phyloP scores from a whole-genome alignment of 1,140 invertebrate genomes.

The Hyles euphorbiae region DNA sequence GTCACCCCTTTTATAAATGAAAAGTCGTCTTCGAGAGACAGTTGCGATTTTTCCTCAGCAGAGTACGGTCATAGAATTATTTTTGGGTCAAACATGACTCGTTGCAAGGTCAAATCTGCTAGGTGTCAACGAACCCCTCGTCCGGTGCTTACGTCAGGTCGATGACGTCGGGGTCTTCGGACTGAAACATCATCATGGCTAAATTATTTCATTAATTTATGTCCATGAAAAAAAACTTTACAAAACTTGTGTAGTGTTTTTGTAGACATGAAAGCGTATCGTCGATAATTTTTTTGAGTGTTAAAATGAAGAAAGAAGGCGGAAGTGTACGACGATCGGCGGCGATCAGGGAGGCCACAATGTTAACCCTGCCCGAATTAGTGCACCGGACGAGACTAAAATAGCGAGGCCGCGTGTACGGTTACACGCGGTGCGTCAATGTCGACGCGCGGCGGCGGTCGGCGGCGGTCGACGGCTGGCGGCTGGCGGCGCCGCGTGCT shows the following conservation, averaged over 20 bases:
- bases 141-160: slow-evolving; percentile 62
- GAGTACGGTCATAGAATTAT: slow-evolving; percentile 29
- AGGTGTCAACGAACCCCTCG: slow-evolving; percentile 69
- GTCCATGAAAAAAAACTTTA: background rate
- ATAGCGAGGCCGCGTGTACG: slow-evolving; percentile 70
- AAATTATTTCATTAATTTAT: slow-evolving; percentile 3
- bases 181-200: slow-evolving; percentile 24
- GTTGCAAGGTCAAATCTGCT: slow-evolving; percentile 66
- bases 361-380: slow-evolving; percentile 75
- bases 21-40: slow-evolving; percentile 20
- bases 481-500: slow-evolving; percentile 24
- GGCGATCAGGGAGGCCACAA: slow-evolving; percentile 59
- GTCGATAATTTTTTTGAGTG: slow-evolving; percentile 44
- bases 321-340: slow-evolving; percentile 58
- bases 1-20: slow-evolving; percentile 47
- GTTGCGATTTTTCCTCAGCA: slow-evolving; percentile 17
- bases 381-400: slow-evolving; percentile 70
- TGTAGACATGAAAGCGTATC: slow-evolving; percentile 18
- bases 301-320: slow-evolving; percentile 52
- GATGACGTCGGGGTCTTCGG: slow-evolving; percentile 63
- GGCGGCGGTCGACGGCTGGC: too few relatives aligned
- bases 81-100: slow-evolving; percentile 57
- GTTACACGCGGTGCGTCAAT: slow-evolving; percentile 70
- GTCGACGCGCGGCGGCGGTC: slow-evolving; percentile 42
- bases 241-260: slow-evolving; percentile 31